Evolutionary conservation across 2,888 invertebrate genomes (phyloP).

Genomic region (Apeira syringaria): DNA sequence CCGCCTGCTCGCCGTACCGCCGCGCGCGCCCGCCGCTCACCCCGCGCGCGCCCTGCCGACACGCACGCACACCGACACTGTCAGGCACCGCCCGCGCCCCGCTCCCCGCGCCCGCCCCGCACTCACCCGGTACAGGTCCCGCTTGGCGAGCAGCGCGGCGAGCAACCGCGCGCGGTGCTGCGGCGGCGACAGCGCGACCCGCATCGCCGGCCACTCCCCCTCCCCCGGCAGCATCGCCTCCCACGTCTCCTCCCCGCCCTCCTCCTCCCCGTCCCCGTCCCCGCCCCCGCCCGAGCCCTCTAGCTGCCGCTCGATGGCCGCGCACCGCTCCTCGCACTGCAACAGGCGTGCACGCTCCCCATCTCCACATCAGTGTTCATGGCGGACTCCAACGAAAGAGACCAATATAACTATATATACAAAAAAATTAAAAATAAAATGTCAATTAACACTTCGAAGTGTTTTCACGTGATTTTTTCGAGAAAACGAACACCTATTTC

Average conservation of each 20-base stretch:
- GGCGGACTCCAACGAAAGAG: too few species aligned
- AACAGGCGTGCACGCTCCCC: not conserved
- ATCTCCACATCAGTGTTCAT: too few species aligned
- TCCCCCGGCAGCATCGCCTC: constrained; percentile 42
- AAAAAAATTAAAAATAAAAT: too few species aligned
- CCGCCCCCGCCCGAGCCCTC: constrained; percentile 25
- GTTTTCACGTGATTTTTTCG: too few species aligned
- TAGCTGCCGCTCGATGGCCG: constrained; percentile 34
- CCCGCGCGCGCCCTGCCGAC: constrained; percentile 12
- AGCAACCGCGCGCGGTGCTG: constrained; percentile 26
- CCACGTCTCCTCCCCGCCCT: constrained; percentile 17
- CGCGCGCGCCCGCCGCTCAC: constrained; percentile 17
- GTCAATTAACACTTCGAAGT: too few species aligned
- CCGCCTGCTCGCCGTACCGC: constrained; percentile 54
- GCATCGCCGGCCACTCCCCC: constrained; percentile 48
- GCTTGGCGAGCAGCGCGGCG: constrained; percentile 20
- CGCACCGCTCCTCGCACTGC: constrained; percentile 43
- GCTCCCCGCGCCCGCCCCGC: not conserved
- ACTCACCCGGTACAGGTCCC: constrained; percentile 22
- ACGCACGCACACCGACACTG: not conserved
- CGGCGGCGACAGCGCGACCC: constrained; percentile 34
- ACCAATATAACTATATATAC: too few species aligned
- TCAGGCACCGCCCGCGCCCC: not conserved
- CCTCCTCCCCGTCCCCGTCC: constrained; percentile 25
- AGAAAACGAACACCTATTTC: too few species aligned